Percentiles rank a stretch among this genome's conserved stretches.
Conservation (phyloP, 2,797 vertebrate species). For the Halcyon smyrnensis region DNA sequence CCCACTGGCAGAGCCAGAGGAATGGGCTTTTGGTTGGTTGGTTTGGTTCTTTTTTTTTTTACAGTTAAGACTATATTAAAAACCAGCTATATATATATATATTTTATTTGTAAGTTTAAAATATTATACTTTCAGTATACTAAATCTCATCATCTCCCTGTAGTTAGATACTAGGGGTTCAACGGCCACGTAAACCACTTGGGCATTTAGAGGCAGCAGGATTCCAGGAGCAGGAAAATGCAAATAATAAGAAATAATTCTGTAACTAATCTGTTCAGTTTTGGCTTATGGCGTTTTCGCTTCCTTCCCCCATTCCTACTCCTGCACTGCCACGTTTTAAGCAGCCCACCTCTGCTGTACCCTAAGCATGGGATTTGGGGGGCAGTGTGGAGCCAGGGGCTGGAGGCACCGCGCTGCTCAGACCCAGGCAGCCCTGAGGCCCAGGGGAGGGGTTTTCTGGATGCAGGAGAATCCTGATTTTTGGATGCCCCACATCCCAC, state of each 20-base stretch:
- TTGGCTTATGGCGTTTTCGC: neutral
- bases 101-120: neutral
- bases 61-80: neutral
- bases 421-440: rapidly evolving
- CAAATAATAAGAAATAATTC: neutral
- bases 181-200: neutral
- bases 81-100: neutral
- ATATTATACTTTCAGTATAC: neutral
- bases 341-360: neutral
- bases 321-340: neutral
- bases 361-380: neutral
- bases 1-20: neutral
- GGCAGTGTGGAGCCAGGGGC: no score
- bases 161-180: neutral
- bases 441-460: neutral
- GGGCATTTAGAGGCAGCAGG: neutral
- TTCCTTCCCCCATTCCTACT: neutral
- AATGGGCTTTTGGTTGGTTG: neutral
- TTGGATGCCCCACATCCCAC: neutral
- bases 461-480: rapidly evolving
- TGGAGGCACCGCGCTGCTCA: neutral
- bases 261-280: neutral
- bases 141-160: neutral
- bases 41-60: neutral
- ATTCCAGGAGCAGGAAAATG: neutral